Conservation (phyloP, 2,113 vertebrate species). For the Sinocyclocheilus maitianheensis region DNA sequence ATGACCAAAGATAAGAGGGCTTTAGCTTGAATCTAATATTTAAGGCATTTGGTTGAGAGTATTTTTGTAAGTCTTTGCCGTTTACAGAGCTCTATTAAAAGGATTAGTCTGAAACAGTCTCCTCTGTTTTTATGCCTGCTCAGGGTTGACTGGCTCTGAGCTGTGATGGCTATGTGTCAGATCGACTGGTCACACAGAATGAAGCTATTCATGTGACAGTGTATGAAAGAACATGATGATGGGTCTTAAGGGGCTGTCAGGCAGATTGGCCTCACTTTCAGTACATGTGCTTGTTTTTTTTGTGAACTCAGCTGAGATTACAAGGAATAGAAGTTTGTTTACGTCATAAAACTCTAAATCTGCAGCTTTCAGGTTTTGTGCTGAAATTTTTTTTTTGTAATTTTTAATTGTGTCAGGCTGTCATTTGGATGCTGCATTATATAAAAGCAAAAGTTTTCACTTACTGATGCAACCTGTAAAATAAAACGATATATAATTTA, state of each 20-base stretch:
- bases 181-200: slow-evolving; percentile 11
- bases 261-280: too few species aligned
- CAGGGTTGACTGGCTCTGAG: neutral
- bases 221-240: too few species aligned
- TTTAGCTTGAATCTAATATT: neutral
- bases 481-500: too few species aligned
- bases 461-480: too few species aligned
- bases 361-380: neutral
- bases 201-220: neutral
- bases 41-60: slow-evolving; percentile 8
- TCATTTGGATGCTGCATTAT: neutral
- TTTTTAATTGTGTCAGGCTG: neutral
- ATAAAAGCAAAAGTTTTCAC: neutral
- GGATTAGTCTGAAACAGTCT: slow-evolving; percentile 5
- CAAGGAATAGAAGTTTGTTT: neutral
- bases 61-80: neutral
- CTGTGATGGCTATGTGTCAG: neutral
- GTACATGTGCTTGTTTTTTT: neutral
- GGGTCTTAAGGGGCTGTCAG: too few species aligned
- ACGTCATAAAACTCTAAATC: neutral
- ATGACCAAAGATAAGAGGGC: slow-evolving; percentile 16
- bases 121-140: neutral
- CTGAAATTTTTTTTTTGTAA: neutral
- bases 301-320: neutral
- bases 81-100: slow-evolving; percentile 18